A percentile compares a stretch with the other conserved stretches of the same genome.
Conservation (phyloP, 1,140 invertebrate species). For the Aphelenchoides besseyi region DNA sequence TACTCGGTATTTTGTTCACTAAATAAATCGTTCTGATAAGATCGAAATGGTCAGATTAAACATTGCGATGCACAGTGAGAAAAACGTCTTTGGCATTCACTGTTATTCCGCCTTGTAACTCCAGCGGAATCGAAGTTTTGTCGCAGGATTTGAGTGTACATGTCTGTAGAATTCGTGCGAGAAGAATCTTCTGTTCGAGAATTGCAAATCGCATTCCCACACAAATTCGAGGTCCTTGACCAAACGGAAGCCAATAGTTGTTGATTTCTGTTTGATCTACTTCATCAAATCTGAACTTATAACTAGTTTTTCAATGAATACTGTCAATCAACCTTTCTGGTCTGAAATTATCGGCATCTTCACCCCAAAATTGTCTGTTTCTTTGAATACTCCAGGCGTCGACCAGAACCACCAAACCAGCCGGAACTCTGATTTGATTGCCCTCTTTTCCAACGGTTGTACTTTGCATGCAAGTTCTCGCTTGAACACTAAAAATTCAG, state of each 20-base stretch:
- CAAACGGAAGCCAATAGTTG: constrained; percentile 65
- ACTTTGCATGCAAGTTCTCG: constrained; percentile 28
- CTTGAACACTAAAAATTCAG: background rate
- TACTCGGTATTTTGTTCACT: background rate
- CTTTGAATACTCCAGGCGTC: constrained; percentile 62
- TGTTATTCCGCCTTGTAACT: background rate
- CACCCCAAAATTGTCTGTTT: constrained; percentile 62
- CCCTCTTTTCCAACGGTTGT: constrained; percentile 55
- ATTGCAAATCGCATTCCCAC: constrained; percentile 70
- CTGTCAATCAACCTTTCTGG: constrained; percentile 51
- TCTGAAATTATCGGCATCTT: constrained; percentile 55
- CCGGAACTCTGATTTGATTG: constrained; percentile 42
- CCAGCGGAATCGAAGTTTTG: constrained; percentile 16
- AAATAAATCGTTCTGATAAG: background rate
- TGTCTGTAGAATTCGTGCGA: constrained; percentile 61
- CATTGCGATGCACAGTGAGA: background rate
- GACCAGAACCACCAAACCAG: constrained; percentile 47
- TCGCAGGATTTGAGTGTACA: constrained; percentile 20
- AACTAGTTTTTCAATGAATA: no score
- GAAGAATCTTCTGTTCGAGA: constrained; percentile 70
- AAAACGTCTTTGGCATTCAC: background rate
- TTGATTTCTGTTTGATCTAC: constrained; percentile 25
- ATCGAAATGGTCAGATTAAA: background rate
- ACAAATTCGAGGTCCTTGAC: constrained; percentile 66
- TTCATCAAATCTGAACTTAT: constrained; percentile 31